A percentile compares a stretch with the other conserved stretches of the same genome.
These are phyloP conservation scores for Sinocyclocheilus rhinocerous DNA, from an alignment of 2,113 vertebrate genomes.

Conservation along the genomic window DNA sequence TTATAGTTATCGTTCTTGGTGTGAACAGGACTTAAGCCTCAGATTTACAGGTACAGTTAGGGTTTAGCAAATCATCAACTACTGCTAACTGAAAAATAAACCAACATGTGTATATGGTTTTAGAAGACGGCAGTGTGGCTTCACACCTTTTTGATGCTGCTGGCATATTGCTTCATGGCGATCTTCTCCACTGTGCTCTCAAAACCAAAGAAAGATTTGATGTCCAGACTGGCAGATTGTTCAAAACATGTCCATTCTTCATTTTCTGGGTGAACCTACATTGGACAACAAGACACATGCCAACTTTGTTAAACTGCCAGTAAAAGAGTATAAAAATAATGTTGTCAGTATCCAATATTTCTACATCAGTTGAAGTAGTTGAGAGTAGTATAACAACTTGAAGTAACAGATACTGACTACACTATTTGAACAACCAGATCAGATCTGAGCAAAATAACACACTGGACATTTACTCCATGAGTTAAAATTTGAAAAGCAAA, in stretches of 20 bases:
- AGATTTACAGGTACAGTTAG: background rate
- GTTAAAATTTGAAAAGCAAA: background rate
- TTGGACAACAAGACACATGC: background rate
- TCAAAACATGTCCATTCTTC: constrained; percentile 99
- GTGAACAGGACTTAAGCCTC: too few relatives aligned
- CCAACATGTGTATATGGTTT: background rate
- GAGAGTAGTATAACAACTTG: background rate
- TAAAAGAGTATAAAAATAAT: background rate
- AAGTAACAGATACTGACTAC: background rate
- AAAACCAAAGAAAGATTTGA: constrained; percentile 98
- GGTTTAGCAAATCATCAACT: background rate
- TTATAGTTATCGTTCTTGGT: too few relatives aligned
- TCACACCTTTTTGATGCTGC: constrained; percentile 94
- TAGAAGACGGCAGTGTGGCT: background rate
- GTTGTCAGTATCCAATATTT: background rate
- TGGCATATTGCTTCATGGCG: constrained; percentile 98
- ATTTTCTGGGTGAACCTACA: constrained; percentile 95
- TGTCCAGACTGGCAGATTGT: constrained; percentile 94
- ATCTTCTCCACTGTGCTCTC: constrained; percentile 99
- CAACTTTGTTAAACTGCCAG: constrained; percentile 20
- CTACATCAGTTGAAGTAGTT: too few relatives aligned
- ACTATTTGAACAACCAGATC: background rate
- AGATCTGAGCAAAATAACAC: background rate
- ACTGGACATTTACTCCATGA: background rate
- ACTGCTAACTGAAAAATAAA: background rate